These are phyloP conservation scores for Aplysina aerophoba DNA, from an alignment of 37 sponge, comb jelly and placozoan genomes.

Conservation along the genomic window DNA sequence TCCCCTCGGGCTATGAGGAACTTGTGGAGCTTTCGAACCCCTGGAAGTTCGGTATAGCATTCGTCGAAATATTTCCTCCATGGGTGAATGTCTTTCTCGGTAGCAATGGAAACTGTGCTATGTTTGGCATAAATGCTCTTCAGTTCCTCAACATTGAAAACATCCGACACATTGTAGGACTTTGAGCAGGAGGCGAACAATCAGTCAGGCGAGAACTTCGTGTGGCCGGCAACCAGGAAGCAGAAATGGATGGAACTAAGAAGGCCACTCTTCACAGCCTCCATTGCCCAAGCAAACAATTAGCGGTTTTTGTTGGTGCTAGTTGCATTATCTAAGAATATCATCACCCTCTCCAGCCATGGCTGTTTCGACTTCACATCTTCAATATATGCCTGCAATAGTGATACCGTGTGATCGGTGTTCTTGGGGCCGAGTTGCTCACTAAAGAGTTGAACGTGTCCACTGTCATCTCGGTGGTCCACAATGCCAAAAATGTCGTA, in stretches of 20 bases:
- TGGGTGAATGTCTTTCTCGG: slow-evolving; percentile 7
- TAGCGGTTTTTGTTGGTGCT: slow-evolving; percentile 54
- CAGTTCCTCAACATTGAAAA: slow-evolving; percentile 46
- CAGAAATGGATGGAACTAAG: slow-evolving; percentile 27
- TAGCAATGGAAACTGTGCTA: neutral
- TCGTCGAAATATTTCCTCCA: slow-evolving; percentile 28
- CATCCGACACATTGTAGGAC: slow-evolving; percentile 31
- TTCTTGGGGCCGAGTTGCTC: slow-evolving; percentile 52
- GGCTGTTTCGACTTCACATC: neutral
- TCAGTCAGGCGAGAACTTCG: slow-evolving; percentile 60
- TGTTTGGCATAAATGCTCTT: neutral
- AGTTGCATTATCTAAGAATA: slow-evolving; percentile 53
- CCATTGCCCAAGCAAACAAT: slow-evolving; percentile 42
- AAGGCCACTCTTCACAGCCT: slow-evolving; percentile 18
- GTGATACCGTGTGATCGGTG: slow-evolving; percentile 54
- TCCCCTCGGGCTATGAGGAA: too few species aligned
- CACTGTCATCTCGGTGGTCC: slow-evolving; percentile 32
- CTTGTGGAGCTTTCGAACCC: slow-evolving; percentile 40
- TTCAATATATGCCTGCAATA: slow-evolving; percentile 25
- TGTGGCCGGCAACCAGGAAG: slow-evolving; percentile 59
- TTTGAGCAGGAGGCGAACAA: slow-evolving; percentile 35
- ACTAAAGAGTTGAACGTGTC: slow-evolving; percentile 27
- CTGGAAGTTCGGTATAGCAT: slow-evolving; percentile 31
- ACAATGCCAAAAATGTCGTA: slow-evolving; percentile 59
- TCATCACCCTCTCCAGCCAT: slow-evolving; percentile 47